Evolutionary conservation across 2,797 vertebrate genomes (phyloP), one percentile per base, ranked within the genome.

Genomic region (Gymnoscopelus microlampas): DNA sequence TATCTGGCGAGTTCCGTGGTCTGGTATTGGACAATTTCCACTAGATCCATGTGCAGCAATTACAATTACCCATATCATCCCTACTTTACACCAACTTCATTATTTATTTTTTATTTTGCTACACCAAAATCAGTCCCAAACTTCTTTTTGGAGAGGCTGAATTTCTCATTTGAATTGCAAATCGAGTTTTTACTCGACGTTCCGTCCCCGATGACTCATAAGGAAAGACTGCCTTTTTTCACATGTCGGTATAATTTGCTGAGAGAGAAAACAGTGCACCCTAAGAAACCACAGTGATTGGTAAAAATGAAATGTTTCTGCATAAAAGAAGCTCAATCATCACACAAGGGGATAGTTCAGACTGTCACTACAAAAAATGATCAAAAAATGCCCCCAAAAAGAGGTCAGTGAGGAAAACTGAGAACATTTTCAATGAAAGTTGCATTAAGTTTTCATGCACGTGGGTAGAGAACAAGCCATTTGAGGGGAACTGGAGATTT

Each of bases 221-320:
- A 86, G 85, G 19, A 19, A 19, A 19, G 19, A 19, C 19, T 19
- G 19, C 19, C 19, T 19, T 19, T 19, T 19, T n/a, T 84, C 80
- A 69, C 74, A 53, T 68, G 80, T 89, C 75, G 73, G 70, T 50
- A 13, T 59, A 69, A 62, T 85, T 75, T 57, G 74, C 56, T 58
- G 61, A 70, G 66, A 69, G 57, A 24, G 66, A 84, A 74, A 80
- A 81, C 6, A 68, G 57, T 54, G 15, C 29, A 29, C 81, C 70
- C 35, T 8, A 64, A 66, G 68, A 62, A 58, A 24, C 69, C 35
- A 19, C 47, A 59, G 61, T 59, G 68, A 63, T n/a, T 60, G 44
- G 74, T 72, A 82, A 85, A 89, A 73, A 80, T 53, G 83, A 76
- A 63, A 51, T 76, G 74, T 82, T 83, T 85, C 60, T 78, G 59